A percentile compares a stretch with the other conserved stretches of the same genome.
Evolutionary conservation across 2,113 vertebrate species (phyloP).

Genomic region (Thermophis baileyi): DNA sequence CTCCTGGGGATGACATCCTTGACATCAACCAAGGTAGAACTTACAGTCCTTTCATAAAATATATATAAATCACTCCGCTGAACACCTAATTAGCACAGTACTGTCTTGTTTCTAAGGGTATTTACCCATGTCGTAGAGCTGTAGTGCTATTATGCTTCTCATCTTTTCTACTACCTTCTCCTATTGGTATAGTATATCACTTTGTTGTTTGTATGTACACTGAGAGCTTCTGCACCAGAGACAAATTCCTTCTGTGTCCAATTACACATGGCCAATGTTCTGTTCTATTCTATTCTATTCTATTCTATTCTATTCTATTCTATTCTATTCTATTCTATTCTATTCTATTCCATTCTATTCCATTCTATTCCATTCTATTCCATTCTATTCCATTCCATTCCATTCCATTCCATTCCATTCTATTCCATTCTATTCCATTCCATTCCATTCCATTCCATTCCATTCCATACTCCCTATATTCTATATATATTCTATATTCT

Average conservation of each 20-base stretch:
- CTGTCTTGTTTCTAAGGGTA: background rate
- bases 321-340: too few relatives aligned
- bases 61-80: background rate
- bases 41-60: background rate
- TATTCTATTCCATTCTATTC: too few relatives aligned
- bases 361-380: too few relatives aligned
- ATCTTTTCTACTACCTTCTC: background rate
- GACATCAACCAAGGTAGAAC: slow-evolving; percentile 1
- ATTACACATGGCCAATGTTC: background rate
- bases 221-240: background rate
- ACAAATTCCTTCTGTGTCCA: background rate
- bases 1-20: background rate
- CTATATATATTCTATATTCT: too few relatives aligned
- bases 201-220: background rate
- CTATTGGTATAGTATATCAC: background rate
- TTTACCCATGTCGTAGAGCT: background rate
- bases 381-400: too few relatives aligned
- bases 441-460: background rate
- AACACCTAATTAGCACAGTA: background rate
- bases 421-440: too few relatives aligned
- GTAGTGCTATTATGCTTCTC: background rate
- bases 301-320: too few relatives aligned
- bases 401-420: too few relatives aligned
- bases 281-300: too few relatives aligned
- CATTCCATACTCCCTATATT: background rate